phyloP scores from a whole-genome alignment of 1,140 invertebrate genomes.

The Yoshiicerus persimilis region DNA sequence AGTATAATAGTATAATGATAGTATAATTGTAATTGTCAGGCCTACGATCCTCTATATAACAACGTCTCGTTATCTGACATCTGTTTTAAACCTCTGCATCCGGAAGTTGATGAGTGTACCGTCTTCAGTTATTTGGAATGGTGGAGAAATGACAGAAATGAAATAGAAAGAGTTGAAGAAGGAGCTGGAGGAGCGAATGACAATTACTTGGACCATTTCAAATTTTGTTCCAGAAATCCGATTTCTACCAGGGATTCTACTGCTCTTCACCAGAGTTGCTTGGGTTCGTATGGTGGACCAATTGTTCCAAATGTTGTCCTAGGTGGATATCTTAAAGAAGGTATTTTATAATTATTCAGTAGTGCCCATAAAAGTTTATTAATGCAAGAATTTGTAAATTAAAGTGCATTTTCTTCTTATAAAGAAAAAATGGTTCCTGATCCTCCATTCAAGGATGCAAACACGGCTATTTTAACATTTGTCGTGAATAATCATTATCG shows the following conservation, averaged over 20 bases:
- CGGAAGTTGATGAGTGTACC: constrained; percentile 71
- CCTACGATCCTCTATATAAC: neutral
- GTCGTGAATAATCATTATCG: constrained; percentile 87
- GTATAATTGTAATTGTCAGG: neutral
- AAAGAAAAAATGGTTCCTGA: constrained; percentile 60
- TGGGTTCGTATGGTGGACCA: constrained; percentile 72
- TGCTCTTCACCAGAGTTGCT: constrained; percentile 61
- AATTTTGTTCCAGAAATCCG: constrained; percentile 57
- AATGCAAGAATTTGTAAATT: constrained; percentile 21
- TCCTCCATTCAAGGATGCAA: constrained; percentile 54
- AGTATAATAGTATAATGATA: neutral
- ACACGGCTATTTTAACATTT: constrained; percentile 73
- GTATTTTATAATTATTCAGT: constrained; percentile 49
- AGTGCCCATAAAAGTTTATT: neutral
- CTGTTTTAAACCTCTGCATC: constrained; percentile 66
- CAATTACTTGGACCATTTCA: constrained; percentile 79
- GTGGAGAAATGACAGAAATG: constrained; percentile 63
- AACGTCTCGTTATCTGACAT: constrained; percentile 40
- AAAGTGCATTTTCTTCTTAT: constrained; percentile 59
- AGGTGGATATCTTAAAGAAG: constrained; percentile 78
- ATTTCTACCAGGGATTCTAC: constrained; percentile 39
- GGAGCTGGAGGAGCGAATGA: constrained; percentile 44
- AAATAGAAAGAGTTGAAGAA: constrained; percentile 46
- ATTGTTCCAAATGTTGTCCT: constrained; percentile 86
- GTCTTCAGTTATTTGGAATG: constrained; percentile 79